Evolutionary conservation across 2,888 invertebrate species (phyloP).

Genomic region (Cheilosia soror): DNA sequence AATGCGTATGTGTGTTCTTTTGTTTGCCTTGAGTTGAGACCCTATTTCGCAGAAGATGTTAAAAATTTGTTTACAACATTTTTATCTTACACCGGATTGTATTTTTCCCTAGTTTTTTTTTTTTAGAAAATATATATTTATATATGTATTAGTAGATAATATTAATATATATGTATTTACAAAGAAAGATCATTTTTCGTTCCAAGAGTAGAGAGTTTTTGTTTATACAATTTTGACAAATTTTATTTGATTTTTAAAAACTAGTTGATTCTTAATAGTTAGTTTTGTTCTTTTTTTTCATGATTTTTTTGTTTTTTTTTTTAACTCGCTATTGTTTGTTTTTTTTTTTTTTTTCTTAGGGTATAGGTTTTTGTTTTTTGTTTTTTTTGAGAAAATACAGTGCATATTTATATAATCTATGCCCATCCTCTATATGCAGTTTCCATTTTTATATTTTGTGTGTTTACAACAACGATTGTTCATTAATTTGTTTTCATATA

Average conservation of each 20-base stretch:
- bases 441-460: conserved; percentile 54
- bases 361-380: conserved; percentile 29
- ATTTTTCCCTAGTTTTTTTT: conserved; percentile 60
- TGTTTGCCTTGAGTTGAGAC: conserved; percentile 42
- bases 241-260: conserved; percentile 49
- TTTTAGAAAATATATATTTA: conserved; percentile 77
- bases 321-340: conserved; percentile 50
- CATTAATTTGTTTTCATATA: conserved; percentile 64
- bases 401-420: conserved; percentile 42
- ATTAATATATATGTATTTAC: conserved; percentile 62
- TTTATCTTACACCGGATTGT: conserved; percentile 74
- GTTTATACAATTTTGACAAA: conserved; percentile 55
- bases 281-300: conserved; percentile 68
- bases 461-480: conserved; percentile 73
- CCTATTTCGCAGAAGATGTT: conserved; percentile 27
- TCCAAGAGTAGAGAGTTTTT: conserved; percentile 41
- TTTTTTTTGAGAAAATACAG: conserved; percentile 67
- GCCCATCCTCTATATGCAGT: conserved; percentile 26
- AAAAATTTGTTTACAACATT: conserved; percentile 68
- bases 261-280: conserved; percentile 62
- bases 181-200: conserved; percentile 32
- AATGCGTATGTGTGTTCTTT: conserved; percentile 39
- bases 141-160: conserved; percentile 58
- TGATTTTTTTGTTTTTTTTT: conserved; percentile 66
- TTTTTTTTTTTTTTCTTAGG: conserved; percentile 42